Percentiles rank a stretch among this genome's conserved stretches.
These are phyloP conservation scores for Callimorpha dominula DNA, from an alignment of 2,888 invertebrate species.

Conservation along the genomic window DNA sequence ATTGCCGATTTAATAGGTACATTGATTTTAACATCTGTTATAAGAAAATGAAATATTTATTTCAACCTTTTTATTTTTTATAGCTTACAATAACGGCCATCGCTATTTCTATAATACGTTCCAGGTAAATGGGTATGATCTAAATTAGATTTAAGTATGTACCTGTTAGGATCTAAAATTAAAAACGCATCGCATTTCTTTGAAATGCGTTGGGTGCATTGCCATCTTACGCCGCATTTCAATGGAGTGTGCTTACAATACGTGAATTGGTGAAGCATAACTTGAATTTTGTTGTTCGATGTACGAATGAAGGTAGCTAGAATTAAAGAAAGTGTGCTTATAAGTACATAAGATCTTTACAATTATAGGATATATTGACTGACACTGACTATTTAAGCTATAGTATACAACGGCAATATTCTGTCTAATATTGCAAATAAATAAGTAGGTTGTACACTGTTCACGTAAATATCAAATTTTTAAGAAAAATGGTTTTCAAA, in stretches of 20 bases:
- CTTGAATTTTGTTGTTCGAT: constrained; percentile 5
- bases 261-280: constrained; percentile 6
- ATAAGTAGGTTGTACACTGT: background rate
- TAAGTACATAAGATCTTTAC: background rate
- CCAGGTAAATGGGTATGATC: constrained; percentile 18
- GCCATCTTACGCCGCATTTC: constrained; percentile 12
- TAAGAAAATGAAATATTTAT: background rate
- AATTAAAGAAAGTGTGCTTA: constrained; percentile 7
- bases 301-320: constrained; percentile 13
- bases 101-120: background rate
- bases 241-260: constrained; percentile 14
- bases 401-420: background rate
- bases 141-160: constrained; percentile 3
- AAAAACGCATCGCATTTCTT: constrained; percentile 19
- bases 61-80: background rate
- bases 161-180: background rate
- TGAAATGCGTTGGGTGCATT: constrained; percentile 11
- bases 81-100: background rate
- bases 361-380: too few relatives aligned
- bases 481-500: too few relatives aligned
- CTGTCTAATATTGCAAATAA: background rate
- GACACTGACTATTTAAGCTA: too few relatives aligned
- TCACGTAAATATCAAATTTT: background rate
- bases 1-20: too few relatives aligned
- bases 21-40: background rate